Percentiles rank a stretch among this genome's conserved stretches.
Evolutionary conservation across 1,140 invertebrate species (phyloP).

Genomic region (Meloidogyne exigua): DNA sequence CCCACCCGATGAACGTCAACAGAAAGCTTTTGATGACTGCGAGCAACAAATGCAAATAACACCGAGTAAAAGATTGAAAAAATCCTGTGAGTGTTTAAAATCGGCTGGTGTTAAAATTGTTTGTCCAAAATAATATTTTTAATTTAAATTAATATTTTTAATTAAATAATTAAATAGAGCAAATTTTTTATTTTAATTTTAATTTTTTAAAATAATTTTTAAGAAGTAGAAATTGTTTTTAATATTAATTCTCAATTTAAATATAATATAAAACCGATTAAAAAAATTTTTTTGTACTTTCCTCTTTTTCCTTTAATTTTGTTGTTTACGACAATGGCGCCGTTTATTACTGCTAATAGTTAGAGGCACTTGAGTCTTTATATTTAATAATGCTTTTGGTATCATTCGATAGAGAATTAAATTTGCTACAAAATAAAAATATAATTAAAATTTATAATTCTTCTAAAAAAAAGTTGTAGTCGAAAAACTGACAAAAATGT

Average conservation of each 20-base stretch:
- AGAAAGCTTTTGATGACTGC: conserved; percentile 56
- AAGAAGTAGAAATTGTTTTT: not conserved
- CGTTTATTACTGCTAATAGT: not conserved
- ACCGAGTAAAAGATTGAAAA: conserved; percentile 50
- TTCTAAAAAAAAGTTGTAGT: not conserved
- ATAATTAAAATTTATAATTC: not conserved
- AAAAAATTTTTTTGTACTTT: not conserved
- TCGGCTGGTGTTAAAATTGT: conserved; percentile 54
- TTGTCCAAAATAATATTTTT: conserved; percentile 48
- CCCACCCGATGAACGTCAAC: conserved; percentile 52
- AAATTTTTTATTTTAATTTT: too few species aligned
- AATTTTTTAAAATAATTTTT: not conserved
- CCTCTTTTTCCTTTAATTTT: not conserved
- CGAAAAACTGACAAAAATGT: not conserved
- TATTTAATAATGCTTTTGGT: not conserved
- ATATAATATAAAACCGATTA: not conserved
- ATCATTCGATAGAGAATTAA: not conserved
- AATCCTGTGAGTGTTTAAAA: conserved; percentile 60
- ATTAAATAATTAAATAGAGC: not conserved
- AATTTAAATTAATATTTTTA: not conserved
- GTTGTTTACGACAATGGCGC: not conserved
- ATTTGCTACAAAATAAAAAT: not conserved
- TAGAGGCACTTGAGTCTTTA: not conserved
- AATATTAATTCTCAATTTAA: not conserved
- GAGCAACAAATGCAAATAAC: conserved; percentile 54